These are phyloP conservation scores for Hypocryptadius cinnamomeus DNA, from an alignment of 2,113 vertebrate genomes.

Conservation along the genomic window DNA sequence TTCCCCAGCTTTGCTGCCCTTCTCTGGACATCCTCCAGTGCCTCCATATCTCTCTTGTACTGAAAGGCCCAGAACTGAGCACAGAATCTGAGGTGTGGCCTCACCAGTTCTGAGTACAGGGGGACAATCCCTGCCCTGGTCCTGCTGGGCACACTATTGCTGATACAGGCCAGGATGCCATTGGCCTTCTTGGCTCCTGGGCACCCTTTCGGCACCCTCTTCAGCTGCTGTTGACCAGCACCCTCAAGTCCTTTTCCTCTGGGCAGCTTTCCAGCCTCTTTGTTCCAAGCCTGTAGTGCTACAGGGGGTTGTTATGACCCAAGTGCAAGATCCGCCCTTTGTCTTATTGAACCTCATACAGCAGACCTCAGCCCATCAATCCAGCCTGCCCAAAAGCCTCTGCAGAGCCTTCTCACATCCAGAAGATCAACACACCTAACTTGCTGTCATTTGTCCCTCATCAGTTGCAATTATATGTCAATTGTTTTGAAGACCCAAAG, in stretches of 20 bases:
- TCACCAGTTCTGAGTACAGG: not conserved
- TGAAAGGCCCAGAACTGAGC: not conserved
- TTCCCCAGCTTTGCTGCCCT: not conserved
- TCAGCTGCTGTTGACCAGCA: not conserved
- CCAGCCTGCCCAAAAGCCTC: not conserved
- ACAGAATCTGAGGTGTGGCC: not conserved
- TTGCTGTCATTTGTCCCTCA: not conserved
- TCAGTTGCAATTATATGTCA: not conserved
- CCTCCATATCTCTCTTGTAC: not conserved
- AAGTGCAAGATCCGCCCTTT: not conserved
- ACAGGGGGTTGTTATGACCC: not conserved
- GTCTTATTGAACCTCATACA: not conserved
- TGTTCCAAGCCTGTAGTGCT: not conserved
- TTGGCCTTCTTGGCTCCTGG: not conserved
- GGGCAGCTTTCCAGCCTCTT: not conserved
- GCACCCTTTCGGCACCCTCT: not conserved
- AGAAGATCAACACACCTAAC: not conserved
- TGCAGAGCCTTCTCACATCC: not conserved
- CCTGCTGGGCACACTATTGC: not conserved
- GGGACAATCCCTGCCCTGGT: accelerated
- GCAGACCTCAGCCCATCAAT: too few relatives aligned
- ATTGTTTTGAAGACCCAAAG: not conserved
- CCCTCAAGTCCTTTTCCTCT: not conserved
- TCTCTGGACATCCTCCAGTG: not conserved
- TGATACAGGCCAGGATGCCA: not conserved